A percentile compares a stretch with the other conserved stretches of the same genome.
phyloP scores from a whole-genome alignment of 2,797 vertebrate species.

The Eutrigla gurnardus region DNA sequence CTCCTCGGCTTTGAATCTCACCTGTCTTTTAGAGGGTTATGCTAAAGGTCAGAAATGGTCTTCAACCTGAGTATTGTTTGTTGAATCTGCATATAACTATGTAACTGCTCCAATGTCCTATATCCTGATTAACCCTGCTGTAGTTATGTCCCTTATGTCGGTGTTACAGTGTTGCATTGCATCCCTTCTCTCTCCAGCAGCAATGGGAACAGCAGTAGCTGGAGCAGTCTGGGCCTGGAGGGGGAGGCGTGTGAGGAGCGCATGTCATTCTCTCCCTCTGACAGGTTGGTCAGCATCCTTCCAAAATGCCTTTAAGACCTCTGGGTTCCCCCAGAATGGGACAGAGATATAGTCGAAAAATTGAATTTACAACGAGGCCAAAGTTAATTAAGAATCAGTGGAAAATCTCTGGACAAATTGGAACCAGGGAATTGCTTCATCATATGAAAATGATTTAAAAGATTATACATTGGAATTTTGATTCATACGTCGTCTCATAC shows the following conservation, averaged over 20 bases:
- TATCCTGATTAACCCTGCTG: not conserved
- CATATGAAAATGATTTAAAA: slow-evolving; percentile 31
- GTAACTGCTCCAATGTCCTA: slow-evolving; percentile 15
- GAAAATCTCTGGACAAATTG: slow-evolving; percentile 9
- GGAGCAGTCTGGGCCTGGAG: slow-evolving; percentile 99
- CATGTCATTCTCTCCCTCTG: slow-evolving; percentile 97
- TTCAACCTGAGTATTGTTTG: slow-evolving; percentile 24
- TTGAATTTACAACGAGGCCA: slow-evolving; percentile 2
- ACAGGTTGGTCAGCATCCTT: slow-evolving; percentile 93
- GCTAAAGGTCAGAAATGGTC: slow-evolving; percentile 35
- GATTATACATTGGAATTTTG: slow-evolving; percentile 14
- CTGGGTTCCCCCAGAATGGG: slow-evolving; percentile 49
- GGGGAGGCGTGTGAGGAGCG: slow-evolving; percentile 97
- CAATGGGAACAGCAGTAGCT: slow-evolving; percentile 99
- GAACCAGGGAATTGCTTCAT: slow-evolving; percentile 1
- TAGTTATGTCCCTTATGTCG: not conserved
- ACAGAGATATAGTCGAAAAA: slow-evolving; percentile 30
- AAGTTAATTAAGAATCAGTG: slow-evolving; percentile 6
- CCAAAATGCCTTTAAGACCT: slow-evolving; percentile 59
- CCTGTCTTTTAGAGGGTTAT: slow-evolving; percentile 49
- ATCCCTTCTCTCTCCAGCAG: slow-evolving; percentile 87
- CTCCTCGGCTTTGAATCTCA: slow-evolving; percentile 39
- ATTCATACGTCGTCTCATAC: slow-evolving; percentile 58
- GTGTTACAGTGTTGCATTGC: slow-evolving; percentile 41
- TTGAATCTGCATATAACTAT: slow-evolving; percentile 25